Base-by-base conservation (phyloP, 2,888 invertebrate species). In the Pollenia angustigena region DNA sequence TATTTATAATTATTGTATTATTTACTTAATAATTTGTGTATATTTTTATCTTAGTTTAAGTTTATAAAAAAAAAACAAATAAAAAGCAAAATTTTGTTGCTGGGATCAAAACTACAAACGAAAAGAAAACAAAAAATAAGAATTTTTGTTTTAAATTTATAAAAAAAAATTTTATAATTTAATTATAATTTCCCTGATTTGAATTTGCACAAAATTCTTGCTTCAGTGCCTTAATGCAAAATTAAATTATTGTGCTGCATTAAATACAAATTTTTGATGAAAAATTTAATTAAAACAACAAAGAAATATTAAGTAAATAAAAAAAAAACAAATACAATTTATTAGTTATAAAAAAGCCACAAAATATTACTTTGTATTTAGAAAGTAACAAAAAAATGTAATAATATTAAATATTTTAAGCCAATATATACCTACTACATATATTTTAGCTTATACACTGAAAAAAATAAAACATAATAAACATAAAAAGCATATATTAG, bases 151-250 rank as follows among this genome's bases (percentile, higher is more conserved):
- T 32, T 32, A 32, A 32, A 32, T 32, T 32, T 2, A 6, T 56
- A 60, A 46, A 60, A 40, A 12, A 16, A 2, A 40, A 74, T 12
- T 56, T 48, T 54, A 32, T 56, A 80, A 66, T 64, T 87, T 48
- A 81, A 80, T 82, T 85, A 87, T 76, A 71, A 85, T 87, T 86
- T 60, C 32, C 14, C 32, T 11, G 62, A 60, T 87, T 87, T 89
- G 87, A 85, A 88, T 83, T 90, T 90, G 91, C 91, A 91, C 90
- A 91, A 90, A 91, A 91, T 90, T 91, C 88, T 90, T 90, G 92
- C 92, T 91, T 91, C 92, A 91, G 91, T 91, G 91, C 91, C 91
- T 91, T 91, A 91, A 91, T 89, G 91, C 90, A 90, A 89, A 86
- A 66, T 23, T 44, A 56, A 75, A 75, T 79, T 76, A 81, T 81